Conservation (phyloP, 1,140 invertebrate species). For the Bilobella aurantiaca region DNA sequence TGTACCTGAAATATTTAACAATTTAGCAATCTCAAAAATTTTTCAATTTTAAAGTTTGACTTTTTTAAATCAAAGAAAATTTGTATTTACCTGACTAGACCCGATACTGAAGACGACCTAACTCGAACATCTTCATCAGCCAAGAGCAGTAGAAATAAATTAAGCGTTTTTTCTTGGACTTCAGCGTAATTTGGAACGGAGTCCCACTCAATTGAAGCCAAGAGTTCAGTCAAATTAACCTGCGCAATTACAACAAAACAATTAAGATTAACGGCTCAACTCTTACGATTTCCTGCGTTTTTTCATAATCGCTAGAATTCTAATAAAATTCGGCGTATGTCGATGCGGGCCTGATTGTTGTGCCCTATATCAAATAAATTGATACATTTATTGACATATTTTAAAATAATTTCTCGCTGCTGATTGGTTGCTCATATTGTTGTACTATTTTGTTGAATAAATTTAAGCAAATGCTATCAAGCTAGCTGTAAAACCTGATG, state of each 20-base stretch:
- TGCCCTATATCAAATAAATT: no score
- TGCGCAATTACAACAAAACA: background rate
- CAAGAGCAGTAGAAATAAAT: constrained; percentile 51
- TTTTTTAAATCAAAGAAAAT: constrained; percentile 7
- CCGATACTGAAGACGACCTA: constrained; percentile 54
- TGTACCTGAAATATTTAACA: background rate
- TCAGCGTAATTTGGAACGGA: constrained; percentile 29
- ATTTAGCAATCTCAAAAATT: background rate
- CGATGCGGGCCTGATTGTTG: no score
- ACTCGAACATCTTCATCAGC: constrained; percentile 59
- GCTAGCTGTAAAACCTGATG: no score
- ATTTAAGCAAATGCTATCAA: no score
- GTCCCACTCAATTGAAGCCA: constrained; percentile 25
- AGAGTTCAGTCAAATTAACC: constrained; percentile 21
- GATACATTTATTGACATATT: no score
- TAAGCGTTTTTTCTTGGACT: constrained; percentile 53
- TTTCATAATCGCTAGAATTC: no score
- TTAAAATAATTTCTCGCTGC: no score
- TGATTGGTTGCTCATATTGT: no score
- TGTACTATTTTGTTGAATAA: no score
- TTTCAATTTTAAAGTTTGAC: constrained; percentile 2
- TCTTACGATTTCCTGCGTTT: no score
- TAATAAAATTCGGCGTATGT: no score
- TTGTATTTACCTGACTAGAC: constrained; percentile 57
- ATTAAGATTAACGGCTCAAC: no score